Evolutionary conservation across 1,140 invertebrate genomes (phyloP).

Genomic region (Zelostemma sp.): DNA sequence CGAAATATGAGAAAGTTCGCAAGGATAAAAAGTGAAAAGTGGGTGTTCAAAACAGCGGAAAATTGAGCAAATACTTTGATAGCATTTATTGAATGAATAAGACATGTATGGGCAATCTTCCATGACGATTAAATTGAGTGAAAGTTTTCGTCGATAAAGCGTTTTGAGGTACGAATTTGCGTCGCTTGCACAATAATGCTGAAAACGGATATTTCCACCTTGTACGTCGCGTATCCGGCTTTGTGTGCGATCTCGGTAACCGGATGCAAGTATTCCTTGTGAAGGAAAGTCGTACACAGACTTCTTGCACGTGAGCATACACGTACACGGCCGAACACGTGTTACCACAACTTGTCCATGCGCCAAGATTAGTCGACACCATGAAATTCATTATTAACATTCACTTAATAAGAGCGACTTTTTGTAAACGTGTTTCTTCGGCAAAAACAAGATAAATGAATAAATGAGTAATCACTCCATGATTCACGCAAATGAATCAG

Average conservation of each 20-base stretch:
- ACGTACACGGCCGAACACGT: too few relatives aligned
- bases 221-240: constrained; percentile 28
- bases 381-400: neutral
- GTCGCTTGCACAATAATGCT: constrained; percentile 26
- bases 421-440: neutral
- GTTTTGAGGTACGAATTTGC: constrained; percentile 24
- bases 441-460: too few relatives aligned
- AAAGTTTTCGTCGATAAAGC: constrained; percentile 36
- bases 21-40: neutral
- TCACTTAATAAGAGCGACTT: neutral
- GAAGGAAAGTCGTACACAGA: constrained; percentile 51
- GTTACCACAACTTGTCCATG: too few relatives aligned
- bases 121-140: constrained; percentile 45
- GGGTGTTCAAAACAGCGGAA: neutral
- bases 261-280: constrained; percentile 46
- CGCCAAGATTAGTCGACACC: neutral
- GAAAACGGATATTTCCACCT: constrained; percentile 41
- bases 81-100: neutral
- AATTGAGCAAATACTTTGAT: neutral
- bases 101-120: constrained; percentile 25
- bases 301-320: constrained; percentile 52
- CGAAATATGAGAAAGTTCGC: neutral
- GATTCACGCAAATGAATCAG: too few relatives aligned
- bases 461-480: too few relatives aligned
- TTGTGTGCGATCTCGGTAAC: constrained; percentile 31